Evolutionary conservation across 2,113 vertebrate genomes (phyloP).

Genomic region (Alectura lathami): DNA sequence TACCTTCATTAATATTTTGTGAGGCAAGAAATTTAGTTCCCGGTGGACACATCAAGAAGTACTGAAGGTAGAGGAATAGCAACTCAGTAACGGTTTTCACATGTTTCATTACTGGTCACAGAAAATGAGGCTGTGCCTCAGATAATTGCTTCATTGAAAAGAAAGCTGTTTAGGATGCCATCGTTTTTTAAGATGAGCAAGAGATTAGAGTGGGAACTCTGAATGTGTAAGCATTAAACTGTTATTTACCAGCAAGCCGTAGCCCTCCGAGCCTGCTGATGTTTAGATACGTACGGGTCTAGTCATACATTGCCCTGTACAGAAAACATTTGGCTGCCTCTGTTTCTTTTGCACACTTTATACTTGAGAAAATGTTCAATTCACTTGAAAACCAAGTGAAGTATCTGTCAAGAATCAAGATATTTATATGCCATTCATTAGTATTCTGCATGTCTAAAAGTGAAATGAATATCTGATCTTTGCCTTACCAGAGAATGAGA

Average conservation of each 20-base stretch:
- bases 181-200: background rate
- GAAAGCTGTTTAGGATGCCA: background rate
- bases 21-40: background rate
- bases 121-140: background rate
- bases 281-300: background rate
- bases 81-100: background rate
- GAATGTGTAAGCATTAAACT: background rate
- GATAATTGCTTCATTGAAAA: background rate
- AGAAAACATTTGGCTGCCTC: background rate
- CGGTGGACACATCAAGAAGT: background rate
- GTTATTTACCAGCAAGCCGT: background rate
- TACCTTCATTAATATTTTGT: background rate
- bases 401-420: background rate
- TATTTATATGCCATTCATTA: constrained; percentile 6
- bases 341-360: background rate
- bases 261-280: background rate
- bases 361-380: background rate
- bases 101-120: background rate
- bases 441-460: constrained; percentile 15
- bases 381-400: background rate
- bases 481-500: constrained; percentile 40
- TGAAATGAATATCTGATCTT: constrained; percentile 60
- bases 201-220: background rate
- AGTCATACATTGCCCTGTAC: background rate
- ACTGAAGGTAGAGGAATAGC: background rate